Evolutionary conservation across 2,113 vertebrate species (phyloP).

Genomic region (Daboia siamensis): DNA sequence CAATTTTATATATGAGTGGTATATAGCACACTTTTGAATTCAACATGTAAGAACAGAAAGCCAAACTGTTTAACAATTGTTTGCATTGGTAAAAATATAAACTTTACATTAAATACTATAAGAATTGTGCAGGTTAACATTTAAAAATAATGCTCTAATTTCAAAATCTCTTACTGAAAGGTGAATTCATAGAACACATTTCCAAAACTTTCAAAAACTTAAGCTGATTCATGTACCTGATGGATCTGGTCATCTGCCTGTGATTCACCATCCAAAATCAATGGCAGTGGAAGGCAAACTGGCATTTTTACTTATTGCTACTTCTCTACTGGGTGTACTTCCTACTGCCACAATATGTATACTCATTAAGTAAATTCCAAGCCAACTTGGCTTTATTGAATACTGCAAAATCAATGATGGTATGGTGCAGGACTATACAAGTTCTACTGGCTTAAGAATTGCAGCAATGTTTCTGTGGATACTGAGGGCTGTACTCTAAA

Average conservation of each 20-base stretch:
- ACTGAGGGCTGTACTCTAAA: neutral
- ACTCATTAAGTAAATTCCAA: neutral
- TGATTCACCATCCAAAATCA: neutral
- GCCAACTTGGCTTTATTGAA: neutral
- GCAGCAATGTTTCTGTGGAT: neutral
- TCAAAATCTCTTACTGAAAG: neutral
- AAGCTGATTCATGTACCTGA: neutral
- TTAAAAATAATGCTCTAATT: neutral
- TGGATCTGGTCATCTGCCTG: neutral
- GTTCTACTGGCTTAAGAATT: neutral
- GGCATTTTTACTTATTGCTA: neutral
- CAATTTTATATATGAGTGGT: neutral
- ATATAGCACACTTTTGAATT: neutral
- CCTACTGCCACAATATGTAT: neutral
- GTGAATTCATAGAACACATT: neutral
- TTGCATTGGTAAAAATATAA: neutral
- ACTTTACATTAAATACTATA: neutral
- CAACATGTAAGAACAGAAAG: neutral
- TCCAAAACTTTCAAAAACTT: neutral
- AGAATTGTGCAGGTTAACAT: neutral
- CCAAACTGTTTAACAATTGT: neutral
- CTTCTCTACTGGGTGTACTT: neutral
- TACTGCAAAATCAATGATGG: neutral
- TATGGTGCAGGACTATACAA: neutral
- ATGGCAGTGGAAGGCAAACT: neutral